Base-by-base conservation (phyloP, 2,888 invertebrate genomes). In the Drosophila kokeensis region DNA sequence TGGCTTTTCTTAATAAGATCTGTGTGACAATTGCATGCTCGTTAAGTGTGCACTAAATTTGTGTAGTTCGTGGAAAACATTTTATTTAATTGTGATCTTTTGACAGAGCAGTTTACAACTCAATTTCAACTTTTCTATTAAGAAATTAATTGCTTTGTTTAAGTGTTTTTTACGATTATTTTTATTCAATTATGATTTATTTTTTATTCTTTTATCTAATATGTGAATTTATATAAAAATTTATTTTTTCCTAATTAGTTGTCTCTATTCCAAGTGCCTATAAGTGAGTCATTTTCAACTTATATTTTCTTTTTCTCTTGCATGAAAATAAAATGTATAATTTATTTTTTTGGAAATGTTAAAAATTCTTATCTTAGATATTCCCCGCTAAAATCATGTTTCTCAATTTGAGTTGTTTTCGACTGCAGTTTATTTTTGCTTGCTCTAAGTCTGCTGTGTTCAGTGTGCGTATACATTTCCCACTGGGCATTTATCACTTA, bases 401-500 rank as follows among this genome's bases (percentile, higher is more conserved):
- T 21, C 45, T 4, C 15, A 45, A 45, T 45, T 15, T 45, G 15
- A 7, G 7, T 45, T 21, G 2, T 21, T 63, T 32, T 13, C 18
- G 18, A 32, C 11, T 15, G 32, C 21, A 27, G n/a, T 32, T 64
- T 2, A 8, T 42, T n/a, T 1, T 4, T 13, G 13, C 11, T 53
- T 24, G 34, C n/a, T 11, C 3, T 2, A 15, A 21, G 36, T 18
- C 5, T 21, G 24, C 18, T 27, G 27, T 8, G 1, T 58, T 45
- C 57, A 63, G 57, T 69, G 72, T 69, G 73, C 53, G 34, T 64
- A 69, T 64, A 83, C 81, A 90, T 92, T 92, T 78, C 50, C 87
- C 62, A 87, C 64, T 53, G 87, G 84, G 78, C 69, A 78, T 59
- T 86, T 83, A 77, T 82, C 81, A 89, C 83, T 80, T 87, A 82